Evolutionary conservation across 2,797 vertebrate species (phyloP).

Genomic region (Malurus leucopterus): DNA sequence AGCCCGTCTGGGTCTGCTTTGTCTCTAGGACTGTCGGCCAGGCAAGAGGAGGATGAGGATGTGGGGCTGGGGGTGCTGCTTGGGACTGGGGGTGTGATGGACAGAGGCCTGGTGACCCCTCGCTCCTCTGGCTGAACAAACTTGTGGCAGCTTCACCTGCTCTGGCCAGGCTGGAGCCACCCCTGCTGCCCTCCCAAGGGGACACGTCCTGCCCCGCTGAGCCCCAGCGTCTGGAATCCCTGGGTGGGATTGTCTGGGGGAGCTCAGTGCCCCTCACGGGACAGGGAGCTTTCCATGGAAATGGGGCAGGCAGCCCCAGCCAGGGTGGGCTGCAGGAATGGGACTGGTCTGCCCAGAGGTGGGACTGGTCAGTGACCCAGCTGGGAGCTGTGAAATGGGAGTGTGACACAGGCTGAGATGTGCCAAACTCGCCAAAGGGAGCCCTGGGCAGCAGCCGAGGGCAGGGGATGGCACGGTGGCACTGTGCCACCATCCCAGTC

Average conservation of each 20-base stretch:
- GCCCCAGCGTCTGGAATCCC: fast-evolving
- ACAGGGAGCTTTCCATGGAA: background rate
- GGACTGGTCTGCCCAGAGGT: background rate
- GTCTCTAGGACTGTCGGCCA: fast-evolving
- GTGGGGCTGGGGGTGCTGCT: background rate
- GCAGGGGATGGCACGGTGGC: fast-evolving
- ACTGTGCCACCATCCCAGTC: fast-evolving
- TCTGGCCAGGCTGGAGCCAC: background rate
- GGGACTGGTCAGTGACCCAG: background rate
- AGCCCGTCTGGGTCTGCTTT: background rate
- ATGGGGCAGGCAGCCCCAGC: fast-evolving
- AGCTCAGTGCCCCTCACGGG: fast-evolving
- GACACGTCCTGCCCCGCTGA: fast-evolving
- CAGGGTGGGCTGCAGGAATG: background rate
- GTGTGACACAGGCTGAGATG: background rate
- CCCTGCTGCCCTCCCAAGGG: background rate
- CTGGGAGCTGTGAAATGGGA: background rate
- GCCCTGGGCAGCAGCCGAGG: fast-evolving
- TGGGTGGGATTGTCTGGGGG: fast-evolving
- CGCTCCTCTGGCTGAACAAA: background rate
- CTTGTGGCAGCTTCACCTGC: background rate
- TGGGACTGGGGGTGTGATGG: background rate
- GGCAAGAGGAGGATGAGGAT: background rate
- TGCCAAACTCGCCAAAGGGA: fast-evolving
- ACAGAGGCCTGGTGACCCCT: fast-evolving